Conservation (phyloP, 2,113 vertebrate species). For the Phylloscopus trochilus region DNA sequence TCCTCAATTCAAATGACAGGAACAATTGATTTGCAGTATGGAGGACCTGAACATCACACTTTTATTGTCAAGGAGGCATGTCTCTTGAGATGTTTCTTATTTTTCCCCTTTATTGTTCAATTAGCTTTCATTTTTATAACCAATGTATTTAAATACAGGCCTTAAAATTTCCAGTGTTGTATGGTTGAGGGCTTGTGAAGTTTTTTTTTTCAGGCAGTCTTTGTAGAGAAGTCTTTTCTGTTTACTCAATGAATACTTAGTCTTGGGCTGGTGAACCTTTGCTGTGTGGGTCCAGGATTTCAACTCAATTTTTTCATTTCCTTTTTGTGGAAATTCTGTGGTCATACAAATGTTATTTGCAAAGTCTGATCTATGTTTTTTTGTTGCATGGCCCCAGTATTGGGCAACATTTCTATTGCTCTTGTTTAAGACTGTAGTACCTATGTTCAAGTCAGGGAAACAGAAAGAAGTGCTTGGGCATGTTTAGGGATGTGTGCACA, state of each 20-base stretch:
- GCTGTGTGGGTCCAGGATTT: not conserved
- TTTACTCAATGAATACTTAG: not conserved
- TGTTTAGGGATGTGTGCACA: not conserved
- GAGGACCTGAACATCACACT: not conserved
- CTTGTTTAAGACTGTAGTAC: not conserved
- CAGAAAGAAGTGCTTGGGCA: not conserved
- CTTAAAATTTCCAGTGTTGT: not conserved
- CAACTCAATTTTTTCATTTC: not conserved
- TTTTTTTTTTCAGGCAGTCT: not conserved
- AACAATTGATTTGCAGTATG: not conserved
- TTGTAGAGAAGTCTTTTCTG: not conserved
- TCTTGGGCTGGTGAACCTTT: not conserved
- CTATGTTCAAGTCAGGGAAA: not conserved
- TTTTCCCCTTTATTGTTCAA: not conserved
- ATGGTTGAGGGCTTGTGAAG: not conserved
- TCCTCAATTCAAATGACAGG: not conserved
- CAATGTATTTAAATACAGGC: not conserved
- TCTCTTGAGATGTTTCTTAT: not conserved
- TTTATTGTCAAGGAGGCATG: not conserved
- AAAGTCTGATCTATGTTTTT: not conserved
- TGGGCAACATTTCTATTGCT: not conserved
- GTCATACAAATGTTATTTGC: not conserved
- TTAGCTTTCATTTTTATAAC: not conserved
- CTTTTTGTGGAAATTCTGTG: not conserved
- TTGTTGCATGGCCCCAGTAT: not conserved